A percentile compares a stretch with the other conserved stretches of the same genome.
Evolutionary conservation across 1,140 invertebrate genomes (phyloP).

Genomic region (Lepidurus arcticus): DNA sequence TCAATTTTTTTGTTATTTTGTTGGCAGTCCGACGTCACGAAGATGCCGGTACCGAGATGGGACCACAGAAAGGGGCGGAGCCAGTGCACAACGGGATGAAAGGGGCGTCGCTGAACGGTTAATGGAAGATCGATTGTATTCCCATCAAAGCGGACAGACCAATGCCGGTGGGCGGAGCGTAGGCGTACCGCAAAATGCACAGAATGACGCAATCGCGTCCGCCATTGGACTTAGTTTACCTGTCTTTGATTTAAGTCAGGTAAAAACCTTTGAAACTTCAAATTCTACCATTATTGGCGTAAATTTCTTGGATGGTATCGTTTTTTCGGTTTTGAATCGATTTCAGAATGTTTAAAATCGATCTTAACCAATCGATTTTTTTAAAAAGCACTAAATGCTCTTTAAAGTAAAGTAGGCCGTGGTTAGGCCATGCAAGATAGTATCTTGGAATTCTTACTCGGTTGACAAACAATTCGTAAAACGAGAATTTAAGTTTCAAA

Average conservation of each 20-base stretch:
- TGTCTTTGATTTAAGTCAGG: neutral
- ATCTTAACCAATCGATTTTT: too few relatives aligned
- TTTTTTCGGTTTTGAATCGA: too few relatives aligned
- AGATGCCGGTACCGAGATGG: neutral
- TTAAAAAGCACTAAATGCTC: too few relatives aligned
- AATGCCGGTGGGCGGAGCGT: slow-evolving; percentile 6
- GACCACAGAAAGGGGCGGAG: neutral
- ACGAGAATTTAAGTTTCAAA: too few relatives aligned
- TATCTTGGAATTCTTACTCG: too few relatives aligned
- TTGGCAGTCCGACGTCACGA: neutral
- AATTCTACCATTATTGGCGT: neutral
- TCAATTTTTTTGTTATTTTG: neutral
- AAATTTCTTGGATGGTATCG: too few relatives aligned
- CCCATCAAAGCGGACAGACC: neutral
- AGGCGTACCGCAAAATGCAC: neutral
- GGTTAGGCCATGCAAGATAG: too few relatives aligned
- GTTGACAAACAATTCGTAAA: too few relatives aligned
- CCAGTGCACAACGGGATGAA: neutral
- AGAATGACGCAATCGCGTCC: neutral
- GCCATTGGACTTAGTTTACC: neutral
- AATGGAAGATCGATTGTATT: slow-evolving; percentile 15
- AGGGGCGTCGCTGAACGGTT: neutral
- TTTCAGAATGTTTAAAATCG: too few relatives aligned
- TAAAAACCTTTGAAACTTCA: neutral
- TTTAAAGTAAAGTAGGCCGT: too few relatives aligned